These are phyloP conservation scores for Naso thynnoides DNA, from an alignment of 2,797 vertebrate genomes.

Conservation along the genomic window DNA sequence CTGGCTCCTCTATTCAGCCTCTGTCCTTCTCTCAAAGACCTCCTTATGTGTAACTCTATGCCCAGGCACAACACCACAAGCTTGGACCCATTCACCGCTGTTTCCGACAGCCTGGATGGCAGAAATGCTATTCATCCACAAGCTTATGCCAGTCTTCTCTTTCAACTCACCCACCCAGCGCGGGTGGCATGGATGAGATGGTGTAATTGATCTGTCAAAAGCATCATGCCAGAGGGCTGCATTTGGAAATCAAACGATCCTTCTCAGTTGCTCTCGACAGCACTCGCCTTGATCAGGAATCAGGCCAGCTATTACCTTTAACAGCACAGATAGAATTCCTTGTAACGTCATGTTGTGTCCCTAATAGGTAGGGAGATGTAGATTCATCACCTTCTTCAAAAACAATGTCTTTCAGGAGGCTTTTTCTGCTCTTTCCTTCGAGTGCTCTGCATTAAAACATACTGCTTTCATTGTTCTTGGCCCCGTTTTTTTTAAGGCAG, in stretches of 20 bases:
- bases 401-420: constrained; percentile 24
- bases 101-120: constrained; percentile 61
- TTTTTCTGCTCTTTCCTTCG: constrained; percentile 23
- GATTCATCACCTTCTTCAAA: constrained; percentile 29
- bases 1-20: constrained; percentile 65
- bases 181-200: constrained; percentile 41
- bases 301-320: constrained; percentile 54
- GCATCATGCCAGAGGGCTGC: constrained; percentile 50
- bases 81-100: constrained; percentile 56
- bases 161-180: constrained; percentile 19
- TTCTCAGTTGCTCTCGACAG: constrained; percentile 45
- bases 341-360: constrained; percentile 33
- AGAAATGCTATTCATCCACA: constrained; percentile 51
- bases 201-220: constrained; percentile 74
- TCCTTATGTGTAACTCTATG: constrained; percentile 75
- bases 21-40: constrained; percentile 66
- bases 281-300: constrained; percentile 58
- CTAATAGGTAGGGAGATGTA: constrained; percentile 37
- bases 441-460: constrained; percentile 8
- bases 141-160: constrained; percentile 34
- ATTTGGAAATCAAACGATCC: constrained; percentile 53
- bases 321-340: constrained; percentile 49
- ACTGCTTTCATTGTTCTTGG: constrained; percentile 3
- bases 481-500: background rate
- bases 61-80: constrained; percentile 54